A percentile compares a stretch with the other conserved stretches of the same genome.
These are phyloP conservation scores for Crypturellus tataupa DNA, from an alignment of 2,797 vertebrate species.

Conservation along the genomic window DNA sequence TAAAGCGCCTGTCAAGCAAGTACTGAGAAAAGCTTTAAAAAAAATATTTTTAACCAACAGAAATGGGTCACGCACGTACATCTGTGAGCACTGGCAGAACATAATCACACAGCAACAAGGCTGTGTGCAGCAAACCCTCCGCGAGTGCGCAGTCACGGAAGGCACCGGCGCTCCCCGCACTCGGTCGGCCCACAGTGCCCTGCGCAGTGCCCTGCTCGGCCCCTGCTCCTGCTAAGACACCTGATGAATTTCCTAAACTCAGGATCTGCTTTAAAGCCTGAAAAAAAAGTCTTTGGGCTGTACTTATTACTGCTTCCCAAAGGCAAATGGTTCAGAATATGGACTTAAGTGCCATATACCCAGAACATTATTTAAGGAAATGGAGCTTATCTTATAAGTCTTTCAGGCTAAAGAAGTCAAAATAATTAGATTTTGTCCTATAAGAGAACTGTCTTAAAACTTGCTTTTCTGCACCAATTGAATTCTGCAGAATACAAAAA, in stretches of 20 bases:
- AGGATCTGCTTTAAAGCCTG: fast-evolving
- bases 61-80: fast-evolving
- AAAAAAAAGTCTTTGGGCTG: not conserved
- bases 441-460: not conserved
- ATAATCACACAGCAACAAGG: fast-evolving
- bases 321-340: not conserved
- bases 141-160: too few species aligned
- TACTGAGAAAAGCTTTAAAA: not conserved
- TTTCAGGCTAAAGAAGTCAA: not conserved
- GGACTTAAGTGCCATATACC: not conserved
- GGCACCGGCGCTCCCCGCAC: fast-evolving
- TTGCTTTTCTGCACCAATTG: not conserved
- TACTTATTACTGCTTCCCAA: not conserved
- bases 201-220: not conserved
- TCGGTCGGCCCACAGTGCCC: fast-evolving
- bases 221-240: too few species aligned
- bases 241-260: fast-evolving
- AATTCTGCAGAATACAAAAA: not conserved
- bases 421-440: not conserved
- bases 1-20: not conserved
- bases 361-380: not conserved
- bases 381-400: not conserved
- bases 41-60: not conserved
- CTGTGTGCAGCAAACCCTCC: fast-evolving
- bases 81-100: not conserved